These are phyloP conservation scores for Acromyrmex charruanus DNA, from an alignment of 1,140 invertebrate genomes.

Conservation along the genomic window DNA sequence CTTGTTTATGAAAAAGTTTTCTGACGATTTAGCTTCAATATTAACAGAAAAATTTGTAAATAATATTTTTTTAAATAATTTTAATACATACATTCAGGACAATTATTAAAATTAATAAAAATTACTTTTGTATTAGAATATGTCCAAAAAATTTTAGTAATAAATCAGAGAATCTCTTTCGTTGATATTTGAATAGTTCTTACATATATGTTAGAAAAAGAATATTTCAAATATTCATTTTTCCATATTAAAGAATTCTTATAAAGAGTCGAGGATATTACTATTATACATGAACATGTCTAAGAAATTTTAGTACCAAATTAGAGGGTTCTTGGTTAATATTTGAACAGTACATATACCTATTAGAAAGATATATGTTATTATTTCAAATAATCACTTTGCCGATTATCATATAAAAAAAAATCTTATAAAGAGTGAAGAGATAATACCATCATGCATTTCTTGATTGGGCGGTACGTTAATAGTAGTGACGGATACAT, in stretches of 20 bases:
- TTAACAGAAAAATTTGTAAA: not conserved
- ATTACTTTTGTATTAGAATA: not conserved
- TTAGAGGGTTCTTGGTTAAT: not conserved
- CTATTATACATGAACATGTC: not conserved
- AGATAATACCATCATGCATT: conserved; percentile 83
- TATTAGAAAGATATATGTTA: not conserved
- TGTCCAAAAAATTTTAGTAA: not conserved
- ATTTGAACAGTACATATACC: not conserved
- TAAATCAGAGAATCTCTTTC: not conserved
- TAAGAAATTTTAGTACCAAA: not conserved
- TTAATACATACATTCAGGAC: not conserved
- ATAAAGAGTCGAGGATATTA: too few relatives aligned
- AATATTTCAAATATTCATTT: too few relatives aligned
- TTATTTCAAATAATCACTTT: not conserved
- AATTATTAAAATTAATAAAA: conserved; percentile 10
- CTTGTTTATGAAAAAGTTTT: not conserved
- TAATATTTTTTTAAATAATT: not conserved
- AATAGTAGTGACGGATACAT: conserved; percentile 85
- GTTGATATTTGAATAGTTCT: not conserved
- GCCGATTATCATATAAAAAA: not conserved
- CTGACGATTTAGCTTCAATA: not conserved
- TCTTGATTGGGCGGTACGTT: conserved; percentile 83
- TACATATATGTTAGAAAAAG: too few relatives aligned
- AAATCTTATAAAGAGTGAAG: not conserved
- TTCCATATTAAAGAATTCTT: too few relatives aligned